A percentile compares a stretch with the other conserved stretches of the same genome.
These are phyloP conservation scores for Menidia beryllina DNA, from an alignment of 2,113 vertebrate genomes.

Conservation along the genomic window DNA sequence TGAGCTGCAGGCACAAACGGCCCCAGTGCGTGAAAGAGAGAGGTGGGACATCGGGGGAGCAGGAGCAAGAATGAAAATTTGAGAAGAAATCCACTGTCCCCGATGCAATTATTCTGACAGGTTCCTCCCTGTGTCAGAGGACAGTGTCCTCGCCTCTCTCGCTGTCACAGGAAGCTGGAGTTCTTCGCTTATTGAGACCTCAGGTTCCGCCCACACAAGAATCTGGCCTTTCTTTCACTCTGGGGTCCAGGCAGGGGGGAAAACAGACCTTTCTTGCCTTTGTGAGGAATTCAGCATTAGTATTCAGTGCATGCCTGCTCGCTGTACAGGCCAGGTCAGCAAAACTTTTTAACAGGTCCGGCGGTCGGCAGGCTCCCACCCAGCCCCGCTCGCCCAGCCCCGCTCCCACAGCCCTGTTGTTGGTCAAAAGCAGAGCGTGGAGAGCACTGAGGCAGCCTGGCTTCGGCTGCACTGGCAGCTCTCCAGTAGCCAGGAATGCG, in stretches of 20 bases:
- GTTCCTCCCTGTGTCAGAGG: slow-evolving; percentile 65
- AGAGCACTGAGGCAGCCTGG: slow-evolving; percentile 15
- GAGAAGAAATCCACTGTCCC: slow-evolving; percentile 50
- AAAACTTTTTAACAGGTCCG: slow-evolving; percentile 51
- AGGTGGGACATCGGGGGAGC: slow-evolving; percentile 68
- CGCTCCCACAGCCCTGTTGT: slow-evolving; percentile 38
- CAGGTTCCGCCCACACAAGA: slow-evolving; percentile 62
- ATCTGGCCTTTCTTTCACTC: slow-evolving; percentile 59
- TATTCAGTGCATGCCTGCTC: slow-evolving; percentile 43
- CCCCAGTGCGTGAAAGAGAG: slow-evolving; percentile 77
- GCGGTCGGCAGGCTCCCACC: slow-evolving; percentile 12
- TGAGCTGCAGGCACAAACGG: slow-evolving; percentile 54
- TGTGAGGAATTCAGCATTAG: slow-evolving; percentile 56
- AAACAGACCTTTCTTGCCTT: slow-evolving; percentile 57
- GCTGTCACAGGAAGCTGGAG: slow-evolving; percentile 52
- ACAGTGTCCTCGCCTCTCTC: slow-evolving; percentile 48
- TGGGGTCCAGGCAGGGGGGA: slow-evolving; percentile 62
- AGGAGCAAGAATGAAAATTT: slow-evolving; percentile 53
- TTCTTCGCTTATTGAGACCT: slow-evolving; percentile 49
- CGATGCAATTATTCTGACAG: slow-evolving; percentile 67
- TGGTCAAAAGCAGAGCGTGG: slow-evolving; percentile 56
- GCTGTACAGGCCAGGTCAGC: slow-evolving; percentile 42
- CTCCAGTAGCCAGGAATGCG: slow-evolving; percentile 69
- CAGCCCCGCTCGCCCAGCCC: not conserved
- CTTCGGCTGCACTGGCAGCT: slow-evolving; percentile 34